A percentile compares a stretch with the other conserved stretches of the same genome.
Evolutionary conservation across 2,113 vertebrate genomes (phyloP).

Genomic region (Pituophis catenifer): DNA sequence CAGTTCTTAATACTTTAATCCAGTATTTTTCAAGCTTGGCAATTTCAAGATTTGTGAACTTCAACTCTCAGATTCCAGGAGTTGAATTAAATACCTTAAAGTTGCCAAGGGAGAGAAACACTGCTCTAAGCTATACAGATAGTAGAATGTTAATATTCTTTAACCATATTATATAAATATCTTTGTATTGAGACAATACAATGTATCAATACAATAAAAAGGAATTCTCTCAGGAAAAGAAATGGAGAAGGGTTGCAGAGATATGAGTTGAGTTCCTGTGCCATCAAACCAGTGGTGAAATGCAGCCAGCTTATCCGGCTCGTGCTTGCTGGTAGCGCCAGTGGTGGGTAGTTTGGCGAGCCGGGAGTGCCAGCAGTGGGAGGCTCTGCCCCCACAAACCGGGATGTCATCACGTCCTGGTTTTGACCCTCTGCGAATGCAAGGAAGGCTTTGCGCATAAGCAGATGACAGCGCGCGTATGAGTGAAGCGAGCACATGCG

Average conservation of each 20-base stretch:
- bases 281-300: neutral
- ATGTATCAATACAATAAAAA: neutral
- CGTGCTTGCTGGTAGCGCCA: too few relatives aligned
- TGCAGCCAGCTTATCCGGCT: too few relatives aligned
- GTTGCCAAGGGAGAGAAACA: neutral
- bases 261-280: neutral
- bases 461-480: too few relatives aligned
- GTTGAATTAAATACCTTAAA: neutral
- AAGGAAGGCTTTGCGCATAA: too few relatives aligned
- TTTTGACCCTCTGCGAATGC: too few relatives aligned
- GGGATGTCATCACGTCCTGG: too few relatives aligned
- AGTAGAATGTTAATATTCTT: neutral
- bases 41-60: neutral
- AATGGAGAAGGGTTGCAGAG: neutral
- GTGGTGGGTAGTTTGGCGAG: too few relatives aligned
- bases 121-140: neutral
- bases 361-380: too few relatives aligned
- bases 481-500: too few relatives aligned
- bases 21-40: neutral
- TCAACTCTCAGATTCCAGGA: neutral
- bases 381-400: too few relatives aligned
- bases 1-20: neutral
- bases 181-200: neutral
- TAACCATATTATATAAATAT: neutral
- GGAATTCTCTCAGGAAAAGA: neutral